Base-by-base conservation (phyloP, 2,888 invertebrate species). In the Ichneumoninae sp. region DNA sequence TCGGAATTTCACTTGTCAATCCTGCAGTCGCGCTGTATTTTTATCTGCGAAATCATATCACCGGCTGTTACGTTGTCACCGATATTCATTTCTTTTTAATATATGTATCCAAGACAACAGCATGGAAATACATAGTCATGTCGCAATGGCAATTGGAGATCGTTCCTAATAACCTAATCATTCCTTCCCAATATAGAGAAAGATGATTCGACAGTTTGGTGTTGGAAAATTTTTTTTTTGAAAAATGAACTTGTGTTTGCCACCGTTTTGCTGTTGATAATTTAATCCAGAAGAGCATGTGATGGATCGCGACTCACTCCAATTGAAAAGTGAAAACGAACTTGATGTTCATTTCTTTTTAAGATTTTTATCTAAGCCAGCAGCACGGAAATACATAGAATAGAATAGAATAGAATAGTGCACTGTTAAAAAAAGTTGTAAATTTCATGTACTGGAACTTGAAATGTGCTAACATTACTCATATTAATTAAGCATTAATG, bases 1-100 rank as follows among this genome's bases (percentile, higher is more conserved):
- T 69, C 69, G 69, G 69, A 70, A 74, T 70, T 84, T 74, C 50
- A 50, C 22, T 81, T 60, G 66, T 81, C 84, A 52, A 77, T 70
- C 77, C 47, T 69, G 72, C 57, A 68, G 72, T 77, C 72, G 44
- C 60, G 69, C 74, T 70, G 72, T 69, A 54, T 70, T 69, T 72
- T 50, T 81, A 70, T 72, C 52, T 50, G 36, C 47, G 74, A 81
- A 4, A 81, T 84, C 33, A 74, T 81, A 78, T 81, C 69, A 62
- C 78, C 77, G 62, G 84, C 77, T 78, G 81, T 70, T 74, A 65
- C 71, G 47, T 16, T 66, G 68, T 70, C 74, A 62, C 40, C 47
- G 47, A 19, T 47, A 50, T 40, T 26, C 7, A 40, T 69, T 22
- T 26, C 66, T 26, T 33, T 57, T 44, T 70, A 52, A 81, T 72